phyloP scores from a whole-genome alignment of 1,140 invertebrate genomes.

The Tetranychus cinnabarinus region DNA sequence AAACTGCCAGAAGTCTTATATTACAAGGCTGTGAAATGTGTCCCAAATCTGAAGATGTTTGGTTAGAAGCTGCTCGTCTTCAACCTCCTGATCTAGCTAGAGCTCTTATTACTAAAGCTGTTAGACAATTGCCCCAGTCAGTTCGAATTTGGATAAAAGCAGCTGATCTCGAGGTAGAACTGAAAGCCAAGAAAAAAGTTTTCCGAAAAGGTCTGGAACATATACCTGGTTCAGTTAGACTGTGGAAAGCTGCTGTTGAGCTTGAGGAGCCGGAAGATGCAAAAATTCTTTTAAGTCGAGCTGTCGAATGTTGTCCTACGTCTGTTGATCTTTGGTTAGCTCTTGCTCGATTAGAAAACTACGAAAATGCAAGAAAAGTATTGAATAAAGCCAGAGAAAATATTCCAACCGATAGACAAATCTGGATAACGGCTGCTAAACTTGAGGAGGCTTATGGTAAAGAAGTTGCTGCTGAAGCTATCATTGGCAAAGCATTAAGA shows the following conservation, averaged over 20 bases:
- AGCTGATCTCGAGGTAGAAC: constrained; percentile 79
- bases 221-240: constrained; percentile 87
- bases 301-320: constrained; percentile 93
- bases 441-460: constrained; percentile 93
- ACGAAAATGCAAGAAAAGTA: constrained; percentile 92
- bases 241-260: constrained; percentile 98
- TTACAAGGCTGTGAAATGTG: constrained; percentile 82
- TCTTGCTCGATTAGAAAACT: constrained; percentile 77
- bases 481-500: constrained; percentile 77
- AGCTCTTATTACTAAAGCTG: constrained; percentile 69
- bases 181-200: constrained; percentile 81
- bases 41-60: constrained; percentile 86
- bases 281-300: constrained; percentile 70
- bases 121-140: constrained; percentile 52
- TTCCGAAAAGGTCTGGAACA: constrained; percentile 79
- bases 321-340: constrained; percentile 96
- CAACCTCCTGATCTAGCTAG: constrained; percentile 74
- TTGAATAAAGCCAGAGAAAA: constrained; percentile 96
- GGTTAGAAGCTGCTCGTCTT: constrained; percentile 84
- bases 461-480: constrained; percentile 83
- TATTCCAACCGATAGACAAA: constrained; percentile 92
- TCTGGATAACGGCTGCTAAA: constrained; percentile 93
- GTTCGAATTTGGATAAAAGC: constrained; percentile 97
- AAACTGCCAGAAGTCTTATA: constrained; percentile 84
- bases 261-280: constrained; percentile 95